Percentiles rank a stretch among this genome's conserved stretches.
Evolutionary conservation across 2,888 invertebrate genomes (phyloP).

Genomic region (Eudemis profundana): DNA sequence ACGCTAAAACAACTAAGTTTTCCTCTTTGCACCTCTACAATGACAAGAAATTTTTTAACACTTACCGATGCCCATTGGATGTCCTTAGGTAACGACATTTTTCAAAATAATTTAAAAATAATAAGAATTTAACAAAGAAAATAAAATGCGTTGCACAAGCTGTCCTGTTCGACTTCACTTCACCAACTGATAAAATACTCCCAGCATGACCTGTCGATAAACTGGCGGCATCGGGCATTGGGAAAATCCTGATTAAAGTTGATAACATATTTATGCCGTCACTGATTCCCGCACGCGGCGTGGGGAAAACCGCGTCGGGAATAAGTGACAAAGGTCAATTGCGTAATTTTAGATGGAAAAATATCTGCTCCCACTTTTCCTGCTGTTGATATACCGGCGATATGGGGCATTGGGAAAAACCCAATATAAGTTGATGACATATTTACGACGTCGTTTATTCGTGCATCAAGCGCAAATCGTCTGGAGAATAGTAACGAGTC

Average conservation of each 20-base stretch:
- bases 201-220: not conserved
- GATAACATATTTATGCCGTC: no score
- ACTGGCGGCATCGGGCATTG: not conserved
- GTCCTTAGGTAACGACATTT: not conserved
- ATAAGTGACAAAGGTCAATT: not conserved
- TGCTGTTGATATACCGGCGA: not conserved
- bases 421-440: no score
- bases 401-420: no score
- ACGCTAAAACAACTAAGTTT: not conserved
- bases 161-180: not conserved
- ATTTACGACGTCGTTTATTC: no score
- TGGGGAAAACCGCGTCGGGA: not conserved
- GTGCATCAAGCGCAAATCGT: no score
- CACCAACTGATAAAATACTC: not conserved
- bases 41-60: constrained; percentile 5
- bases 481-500: no score
- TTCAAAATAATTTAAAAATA: not conserved
- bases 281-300: no score
- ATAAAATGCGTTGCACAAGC: not conserved
- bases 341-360: not conserved
- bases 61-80: constrained; percentile 1
- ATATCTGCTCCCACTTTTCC: not conserved
- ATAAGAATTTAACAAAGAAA: no score
- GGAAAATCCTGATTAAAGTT: no score
- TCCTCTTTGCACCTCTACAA: constrained; percentile 3